Base-by-base conservation (phyloP, 2,113 vertebrate species). In the Equus przewalskii region DNA sequence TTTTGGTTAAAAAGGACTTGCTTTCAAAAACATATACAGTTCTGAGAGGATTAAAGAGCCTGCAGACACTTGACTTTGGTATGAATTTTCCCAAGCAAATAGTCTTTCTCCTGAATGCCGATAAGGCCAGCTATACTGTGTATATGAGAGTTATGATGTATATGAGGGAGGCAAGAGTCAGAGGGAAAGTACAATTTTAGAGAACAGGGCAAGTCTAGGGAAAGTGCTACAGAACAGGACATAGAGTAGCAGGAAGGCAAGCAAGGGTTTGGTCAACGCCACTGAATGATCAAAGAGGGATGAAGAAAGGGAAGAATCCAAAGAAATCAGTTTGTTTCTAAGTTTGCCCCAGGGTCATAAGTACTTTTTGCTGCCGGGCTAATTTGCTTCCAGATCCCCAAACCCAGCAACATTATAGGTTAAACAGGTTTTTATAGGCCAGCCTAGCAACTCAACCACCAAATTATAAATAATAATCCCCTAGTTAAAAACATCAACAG, bases 1-100 rank as follows among this genome's bases (percentile, higher is more conserved):
- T 65, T 94, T 85, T 60, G 19, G 33, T 92, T 91, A 92, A 78
- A 88, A 84, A 82, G 73, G 14, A 84, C 56, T 46, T 94, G 46
- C 46, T 97, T 94, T 92, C 44, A 73, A 96, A 79, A 87, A 94
- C 7, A 18, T 33, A 56, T 2, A 81, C 7, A 79, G 11, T 46
- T 51, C 12, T 21, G 13, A 60, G 82, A 67, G 14, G 36, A 46
- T 56, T 69, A 49, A 80, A 69, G 67, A 93, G 67, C 5, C 60
- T 72, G 44, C 1, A 86, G 85, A 96, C n/a, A 82, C 24, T 28
- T 70, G 16, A 56, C 19, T 65, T 91, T 84, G 73, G 69, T 26
- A 81, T 62, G 81, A 72, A 58, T 78, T 84, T 95, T 87, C 58
- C 46, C 51, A 85, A 69, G 75, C 49, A 87, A 93, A 85, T 3